These are phyloP conservation scores for Acanthochromis polyacanthus DNA, from an alignment of 2,113 vertebrate genomes.

Conservation along the genomic window DNA sequence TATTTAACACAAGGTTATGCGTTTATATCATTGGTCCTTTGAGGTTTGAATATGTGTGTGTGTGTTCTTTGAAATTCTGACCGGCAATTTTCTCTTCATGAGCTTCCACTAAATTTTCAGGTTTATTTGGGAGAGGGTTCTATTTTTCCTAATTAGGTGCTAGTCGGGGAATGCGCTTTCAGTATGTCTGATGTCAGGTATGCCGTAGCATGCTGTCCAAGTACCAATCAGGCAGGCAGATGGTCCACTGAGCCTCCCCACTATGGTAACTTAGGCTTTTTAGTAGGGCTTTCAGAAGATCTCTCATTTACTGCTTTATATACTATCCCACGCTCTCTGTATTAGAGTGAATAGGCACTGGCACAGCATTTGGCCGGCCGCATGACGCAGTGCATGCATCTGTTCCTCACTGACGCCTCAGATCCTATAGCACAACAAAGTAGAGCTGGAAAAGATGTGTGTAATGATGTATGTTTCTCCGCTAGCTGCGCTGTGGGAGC, in stretches of 20 bases:
- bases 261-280: slow-evolving; percentile 74
- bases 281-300: slow-evolving; percentile 63
- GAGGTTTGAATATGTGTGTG: slow-evolving; percentile 20
- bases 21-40: slow-evolving; percentile 1
- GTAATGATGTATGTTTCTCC: background rate
- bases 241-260: slow-evolving; percentile 75
- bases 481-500: background rate
- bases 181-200: slow-evolving; percentile 64
- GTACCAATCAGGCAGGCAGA: slow-evolving; percentile 70
- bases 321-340: slow-evolving; percentile 49
- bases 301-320: slow-evolving; percentile 71
- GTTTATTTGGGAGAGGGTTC: background rate
- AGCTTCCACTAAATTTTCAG: slow-evolving; percentile 8
- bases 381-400: slow-evolving; percentile 47
- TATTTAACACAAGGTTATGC: background rate
- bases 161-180: slow-evolving; percentile 32
- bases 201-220: slow-evolving; percentile 56
- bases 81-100: slow-evolving; percentile 1
- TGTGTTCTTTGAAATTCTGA: slow-evolving; percentile 16
- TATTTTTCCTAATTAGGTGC: slow-evolving; percentile 9
- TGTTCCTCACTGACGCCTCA: slow-evolving; percentile 32
- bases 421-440: slow-evolving; percentile 37
- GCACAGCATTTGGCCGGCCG: slow-evolving; percentile 55
- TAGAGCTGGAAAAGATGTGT: slow-evolving; percentile 7
- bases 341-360: slow-evolving; percentile 45